phyloP scores from a whole-genome alignment of 2,797 vertebrate species.

The Pangasius djambal region DNA sequence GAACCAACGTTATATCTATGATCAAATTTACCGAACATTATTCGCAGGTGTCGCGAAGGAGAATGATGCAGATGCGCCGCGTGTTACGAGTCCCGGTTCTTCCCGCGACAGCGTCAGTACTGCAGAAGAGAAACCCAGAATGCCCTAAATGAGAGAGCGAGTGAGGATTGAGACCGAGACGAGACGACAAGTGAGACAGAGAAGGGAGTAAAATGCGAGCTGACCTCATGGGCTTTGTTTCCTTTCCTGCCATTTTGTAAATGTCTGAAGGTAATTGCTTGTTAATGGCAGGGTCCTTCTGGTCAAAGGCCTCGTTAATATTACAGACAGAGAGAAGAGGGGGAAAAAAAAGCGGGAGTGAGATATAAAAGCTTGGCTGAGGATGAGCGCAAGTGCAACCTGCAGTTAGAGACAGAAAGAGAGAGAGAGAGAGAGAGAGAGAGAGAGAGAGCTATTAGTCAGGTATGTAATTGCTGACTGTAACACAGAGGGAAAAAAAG shows the following conservation, averaged over 20 bases:
- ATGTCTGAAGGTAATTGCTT: constrained; percentile 47
- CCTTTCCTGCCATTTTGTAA: constrained; percentile 36
- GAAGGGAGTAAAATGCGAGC: background rate
- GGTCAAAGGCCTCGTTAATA: constrained; percentile 51
- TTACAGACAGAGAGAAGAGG: constrained; percentile 31
- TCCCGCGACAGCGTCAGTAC: background rate
- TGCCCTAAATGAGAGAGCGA: background rate
- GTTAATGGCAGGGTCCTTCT: constrained; percentile 52
- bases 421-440: constrained; percentile 9
- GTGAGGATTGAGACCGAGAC: constrained; percentile 7
- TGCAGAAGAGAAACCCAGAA: background rate
- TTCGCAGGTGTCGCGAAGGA: too few species aligned
- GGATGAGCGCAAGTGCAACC: constrained; percentile 17
- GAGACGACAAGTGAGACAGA: constrained; percentile 12
- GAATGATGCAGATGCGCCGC: background rate
- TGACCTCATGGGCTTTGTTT: constrained; percentile 47
- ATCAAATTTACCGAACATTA: background rate
- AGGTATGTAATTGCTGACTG: constrained; percentile 44
- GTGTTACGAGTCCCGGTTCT: background rate
- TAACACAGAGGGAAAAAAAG: background rate
- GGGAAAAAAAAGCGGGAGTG: constrained; percentile 16
- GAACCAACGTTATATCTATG: background rate
- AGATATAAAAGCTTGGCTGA: constrained; percentile 28
- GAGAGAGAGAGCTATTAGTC: constrained; percentile 29
- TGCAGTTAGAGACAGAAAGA: constrained; percentile 3